Evolutionary conservation across 2,888 invertebrate genomes (phyloP).

Genomic region (Plusia festucae): DNA sequence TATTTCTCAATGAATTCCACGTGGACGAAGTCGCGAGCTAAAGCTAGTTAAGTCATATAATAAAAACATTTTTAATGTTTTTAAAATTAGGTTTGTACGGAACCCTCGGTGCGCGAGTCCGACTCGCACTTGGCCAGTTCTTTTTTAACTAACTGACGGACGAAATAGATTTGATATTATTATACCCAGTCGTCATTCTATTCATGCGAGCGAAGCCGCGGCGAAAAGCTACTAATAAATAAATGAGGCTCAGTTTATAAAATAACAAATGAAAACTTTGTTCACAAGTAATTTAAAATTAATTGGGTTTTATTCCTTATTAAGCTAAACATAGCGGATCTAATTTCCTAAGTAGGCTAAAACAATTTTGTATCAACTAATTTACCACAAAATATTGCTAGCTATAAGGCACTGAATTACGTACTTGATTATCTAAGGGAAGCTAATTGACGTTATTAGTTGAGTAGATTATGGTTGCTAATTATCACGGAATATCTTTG

Average conservation of each 20-base stretch:
- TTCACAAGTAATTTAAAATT: neutral
- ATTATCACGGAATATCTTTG: neutral
- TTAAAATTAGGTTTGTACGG: too few species aligned
- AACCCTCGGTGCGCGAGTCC: too few species aligned
- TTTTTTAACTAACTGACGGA: too few species aligned
- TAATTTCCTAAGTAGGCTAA: neutral
- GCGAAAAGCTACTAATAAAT: neutral
- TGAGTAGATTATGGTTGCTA: neutral
- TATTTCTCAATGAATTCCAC: too few species aligned
- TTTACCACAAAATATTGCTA: neutral
- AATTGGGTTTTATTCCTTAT: neutral
- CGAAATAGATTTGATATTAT: too few species aligned
- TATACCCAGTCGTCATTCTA: too few species aligned
- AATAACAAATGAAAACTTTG: neutral
- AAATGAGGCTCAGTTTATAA: neutral
- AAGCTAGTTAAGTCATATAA: too few species aligned
- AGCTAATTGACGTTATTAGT: neutral
- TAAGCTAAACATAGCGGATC: neutral
- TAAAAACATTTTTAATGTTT: too few species aligned
- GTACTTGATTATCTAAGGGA: neutral
- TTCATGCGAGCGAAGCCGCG: too few species aligned
- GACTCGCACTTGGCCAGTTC: too few species aligned
- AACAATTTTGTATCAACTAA: slow-evolving; percentile 4
- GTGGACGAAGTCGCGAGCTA: too few species aligned
- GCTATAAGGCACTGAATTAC: too few species aligned